These are phyloP conservation scores for Nasonia giraulti DNA, from an alignment of 1,140 invertebrate species.

Conservation along the genomic window DNA sequence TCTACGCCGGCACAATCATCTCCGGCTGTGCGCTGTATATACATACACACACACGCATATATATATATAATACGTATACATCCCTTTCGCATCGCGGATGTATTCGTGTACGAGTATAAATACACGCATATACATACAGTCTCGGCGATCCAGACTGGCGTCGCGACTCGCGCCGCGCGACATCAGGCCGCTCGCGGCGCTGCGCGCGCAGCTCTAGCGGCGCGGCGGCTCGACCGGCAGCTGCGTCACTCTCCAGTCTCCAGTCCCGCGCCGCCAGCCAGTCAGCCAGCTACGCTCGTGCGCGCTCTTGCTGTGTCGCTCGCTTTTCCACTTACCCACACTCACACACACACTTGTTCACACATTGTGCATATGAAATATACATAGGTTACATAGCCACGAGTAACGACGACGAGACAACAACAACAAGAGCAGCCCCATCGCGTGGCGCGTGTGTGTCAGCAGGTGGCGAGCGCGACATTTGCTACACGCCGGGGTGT, in stretches of 20 bases:
- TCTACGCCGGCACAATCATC: background rate
- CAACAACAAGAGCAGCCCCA: background rate
- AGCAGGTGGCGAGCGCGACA: background rate
- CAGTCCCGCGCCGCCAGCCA: conserved; percentile 31
- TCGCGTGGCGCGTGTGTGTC: background rate
- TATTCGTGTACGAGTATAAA: too few species aligned
- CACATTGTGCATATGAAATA: background rate
- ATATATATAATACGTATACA: background rate
- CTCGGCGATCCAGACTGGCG: background rate
- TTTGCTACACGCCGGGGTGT: conserved; percentile 14
- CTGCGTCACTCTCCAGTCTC: conserved; percentile 26
- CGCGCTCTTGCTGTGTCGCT: conserved; percentile 2
- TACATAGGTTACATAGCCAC: background rate
- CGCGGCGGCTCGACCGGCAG: conserved; percentile 18
- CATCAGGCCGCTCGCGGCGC: background rate
- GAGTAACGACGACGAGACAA: background rate
- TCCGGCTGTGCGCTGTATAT: background rate
- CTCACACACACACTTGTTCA: background rate
- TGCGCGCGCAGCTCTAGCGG: background rate
- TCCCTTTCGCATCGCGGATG: background rate
- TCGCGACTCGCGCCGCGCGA: too few species aligned
- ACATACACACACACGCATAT: background rate
- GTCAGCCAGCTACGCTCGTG: conserved; percentile 44
- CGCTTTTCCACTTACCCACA: background rate
- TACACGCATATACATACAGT: too few species aligned